Evolutionary conservation across 2,797 vertebrate species (phyloP), one percentile per base, ranked within the genome.

Genomic region (Orientallactaga sibirica): DNA sequence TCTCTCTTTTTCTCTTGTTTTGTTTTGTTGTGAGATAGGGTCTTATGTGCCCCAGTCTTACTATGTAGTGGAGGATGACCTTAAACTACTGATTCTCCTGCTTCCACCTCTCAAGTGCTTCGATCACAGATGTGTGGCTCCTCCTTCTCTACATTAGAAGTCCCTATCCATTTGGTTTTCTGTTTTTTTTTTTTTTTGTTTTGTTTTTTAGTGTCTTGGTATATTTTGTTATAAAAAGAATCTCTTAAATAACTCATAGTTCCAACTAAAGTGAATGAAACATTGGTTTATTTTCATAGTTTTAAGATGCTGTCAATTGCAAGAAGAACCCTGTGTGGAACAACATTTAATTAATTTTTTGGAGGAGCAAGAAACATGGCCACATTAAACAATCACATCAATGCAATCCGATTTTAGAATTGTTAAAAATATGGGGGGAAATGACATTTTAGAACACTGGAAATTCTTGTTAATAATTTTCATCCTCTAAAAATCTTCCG

Each of bases 381-480:
- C 43, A 58, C 15, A 74, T 92, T 55, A 86, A 83, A 74, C 11
- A 86, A 33, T 70, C 19, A 15, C 7, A 43, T 74, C 19, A 37
- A n/a, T 27, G 33, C 41, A 27, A 84, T 92, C 25, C 41, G 73
- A 61, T 61, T 87, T 92, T 90, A 62, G 82, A 83, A 88, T 67
- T 80, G 24, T 58, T 92, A n/a, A 79, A 79, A 64, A 55, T 71
- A 79, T 15, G 61, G 16, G 24, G 62, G 27, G 66, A 92, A 85
- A 68, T 24, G 41, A 37, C 22, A 14, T 68, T 24, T 92, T 67
- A 37, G 5, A 48, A 75, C 33, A 5, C 61, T 6, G 70, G 41
- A 75, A 79, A 93, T 73, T 80, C 29, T 86, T 67, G 7, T 76
- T 62, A n/a, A 58, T 86, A 83, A 79, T 83, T 81, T 88, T 86